Base-by-base conservation (phyloP, 37 sponge, comb jelly and placozoan species). In the Crambe crambe region DNA sequence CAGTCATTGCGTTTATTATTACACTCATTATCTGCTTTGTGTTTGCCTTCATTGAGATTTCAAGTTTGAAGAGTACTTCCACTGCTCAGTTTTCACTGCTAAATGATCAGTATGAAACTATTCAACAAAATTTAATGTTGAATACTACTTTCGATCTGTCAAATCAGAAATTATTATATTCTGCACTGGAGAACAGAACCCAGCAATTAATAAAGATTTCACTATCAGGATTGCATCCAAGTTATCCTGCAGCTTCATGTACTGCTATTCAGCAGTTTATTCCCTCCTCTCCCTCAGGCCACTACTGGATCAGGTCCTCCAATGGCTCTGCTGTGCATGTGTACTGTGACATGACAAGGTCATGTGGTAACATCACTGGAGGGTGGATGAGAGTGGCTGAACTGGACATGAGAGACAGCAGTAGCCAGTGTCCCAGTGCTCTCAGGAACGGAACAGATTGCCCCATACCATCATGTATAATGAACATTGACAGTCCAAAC, bases 301-400 rank as follows among this genome's bases (percentile, higher is more conserved):
- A 39, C 26, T 76, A 76, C 60, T 38, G 60, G 42, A 2, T 76
- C 39, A 59, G 42, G 26, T 56, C 62, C 26, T 61, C 63, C 32
- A 60, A 60, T 61, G 63, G 63, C 38, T 43, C 61, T 20, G 2
- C 76, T 61, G 34, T 61, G 10, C 32, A 3, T 38, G 54, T 60
- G 27, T 76, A 61, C 63, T 76, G 76, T 37, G 76, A 76, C 26
- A 76, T 76, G 76, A 61, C 61, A 26, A 61, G 76, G 76, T 43
- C 62, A 23, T 76, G 76, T 42, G 42, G 42, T 34, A 37, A 37
- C 23, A 37, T 60, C 40, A 40, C 61, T 60, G 76, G 76, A 38
- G 62, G 62, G 27, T 76, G 76, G 76, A 76, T 76, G 63, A 76
- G 42, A 42, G 42, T 76, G 42, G 62, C 62, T 22, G 40, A 37